Conservation (phyloP, 2,113 vertebrate species). For the Carettochelys insculpta region DNA sequence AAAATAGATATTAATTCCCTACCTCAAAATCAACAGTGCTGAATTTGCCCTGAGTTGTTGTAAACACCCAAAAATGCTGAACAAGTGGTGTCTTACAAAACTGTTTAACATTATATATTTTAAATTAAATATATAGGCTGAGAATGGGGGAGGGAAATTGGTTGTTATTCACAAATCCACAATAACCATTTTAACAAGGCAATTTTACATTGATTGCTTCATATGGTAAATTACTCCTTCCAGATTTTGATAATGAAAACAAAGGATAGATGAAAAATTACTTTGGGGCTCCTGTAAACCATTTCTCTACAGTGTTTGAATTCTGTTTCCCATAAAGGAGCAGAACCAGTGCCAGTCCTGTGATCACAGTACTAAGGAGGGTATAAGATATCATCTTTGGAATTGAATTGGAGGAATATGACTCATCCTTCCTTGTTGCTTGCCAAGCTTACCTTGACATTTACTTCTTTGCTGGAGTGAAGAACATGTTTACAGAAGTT, state of each 20-base stretch:
- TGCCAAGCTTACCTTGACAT: constrained; percentile 86
- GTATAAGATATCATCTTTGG: constrained; percentile 80
- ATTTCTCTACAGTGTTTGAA: constrained; percentile 39
- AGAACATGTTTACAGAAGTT: constrained; percentile 78
- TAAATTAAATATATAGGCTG: constrained; percentile 6
- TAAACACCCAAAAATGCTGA: background rate
- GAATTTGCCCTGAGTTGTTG: background rate
- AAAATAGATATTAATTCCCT: constrained; percentile 2
- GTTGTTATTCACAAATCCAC: background rate
- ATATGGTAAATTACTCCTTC: constrained; percentile 58
- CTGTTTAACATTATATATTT: background rate
- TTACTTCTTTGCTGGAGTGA: constrained; percentile 77
- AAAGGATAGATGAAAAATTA: constrained; percentile 71
- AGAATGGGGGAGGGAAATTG: background rate
- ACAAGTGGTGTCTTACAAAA: background rate
- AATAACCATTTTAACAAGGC: constrained; percentile 5
- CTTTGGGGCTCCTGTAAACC: constrained; percentile 29
- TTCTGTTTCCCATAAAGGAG: constrained; percentile 77
- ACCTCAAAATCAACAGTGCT: background rate
- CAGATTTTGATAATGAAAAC: constrained; percentile 72
- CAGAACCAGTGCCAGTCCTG: constrained; percentile 64
- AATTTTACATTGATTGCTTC: constrained; percentile 46
- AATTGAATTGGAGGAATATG: constrained; percentile 78
- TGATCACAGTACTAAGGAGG: constrained; percentile 69
- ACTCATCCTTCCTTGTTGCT: constrained; percentile 73